Base-by-base conservation (phyloP, 2,113 vertebrate genomes). In the Channa maculata region DNA sequence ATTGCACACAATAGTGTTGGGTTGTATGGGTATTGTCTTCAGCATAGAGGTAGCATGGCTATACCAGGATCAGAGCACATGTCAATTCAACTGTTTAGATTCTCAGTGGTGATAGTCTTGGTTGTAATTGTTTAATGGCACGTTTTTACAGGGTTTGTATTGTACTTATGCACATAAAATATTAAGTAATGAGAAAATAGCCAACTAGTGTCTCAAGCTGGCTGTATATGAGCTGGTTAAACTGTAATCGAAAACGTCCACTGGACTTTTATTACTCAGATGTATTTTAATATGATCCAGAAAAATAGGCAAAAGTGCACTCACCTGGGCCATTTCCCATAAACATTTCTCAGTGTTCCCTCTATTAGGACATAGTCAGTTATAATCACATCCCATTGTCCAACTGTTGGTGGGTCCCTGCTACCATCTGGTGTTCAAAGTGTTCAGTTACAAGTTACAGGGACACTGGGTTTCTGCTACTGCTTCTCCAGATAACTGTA, bases 401-500 rank as follows among this genome's bases (percentile, higher is more conserved):
- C 88, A 54, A 63, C 38, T 66, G 34, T 57, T 63, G 39, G 66
- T 84, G 77, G 58, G 70, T 82, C 84, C 75, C 65, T 88, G 75
- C 86, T 91, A 86, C 89, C 92, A 88, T 61, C 94, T 94, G 71
- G 73, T 92, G 93, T 65, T 85, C 51, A 76, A 55, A 77, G 50
- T 67, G 69, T 60, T 54, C 44, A 85, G 77, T 53, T 87, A 72
- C 86, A 85, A 66, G 43, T 14, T 65, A 44, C 12, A 54, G 70
- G 49, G 68, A 63, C 24, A 7, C 54, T 39, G 63, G 74, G 53
- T 67, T 45, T 70, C 46, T 75, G 34, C 50, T 10, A 39, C 52
- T 49, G 24, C 24, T 24, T 24, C 24, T 24, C 24, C 24, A 24
- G 24, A 24, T 24, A 24, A 24, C 24, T 1, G 24, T 24, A 24